phyloP scores from a whole-genome alignment of 2,888 invertebrate species.

The Salticus scenicus region DNA sequence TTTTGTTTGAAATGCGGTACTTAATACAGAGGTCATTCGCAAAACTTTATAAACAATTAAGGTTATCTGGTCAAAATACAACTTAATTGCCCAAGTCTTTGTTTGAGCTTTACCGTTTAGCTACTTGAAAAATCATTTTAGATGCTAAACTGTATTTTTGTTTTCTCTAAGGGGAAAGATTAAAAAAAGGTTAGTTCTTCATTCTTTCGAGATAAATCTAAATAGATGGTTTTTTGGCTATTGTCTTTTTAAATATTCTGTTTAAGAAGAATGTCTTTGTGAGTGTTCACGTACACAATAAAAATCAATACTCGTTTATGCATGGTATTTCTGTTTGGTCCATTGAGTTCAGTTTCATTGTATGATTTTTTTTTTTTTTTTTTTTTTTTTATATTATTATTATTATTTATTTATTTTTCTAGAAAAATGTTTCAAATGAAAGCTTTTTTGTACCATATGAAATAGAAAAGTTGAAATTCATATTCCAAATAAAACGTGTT shows the following conservation, averaged over 20 bases:
- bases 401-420: too few species aligned
- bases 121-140: slow-evolving; percentile 32
- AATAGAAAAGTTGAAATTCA: too few species aligned
- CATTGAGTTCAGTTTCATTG: too few species aligned
- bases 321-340: too few species aligned
- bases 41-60: slow-evolving; percentile 55
- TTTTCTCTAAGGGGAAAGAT: slow-evolving; percentile 40
- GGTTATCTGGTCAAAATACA: slow-evolving; percentile 48
- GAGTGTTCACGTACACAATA: too few species aligned
- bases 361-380: too few species aligned
- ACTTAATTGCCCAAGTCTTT: slow-evolving; percentile 45
- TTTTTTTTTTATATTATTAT: too few species aligned
- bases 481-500: too few species aligned
- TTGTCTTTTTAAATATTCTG: slow-evolving; percentile 46
- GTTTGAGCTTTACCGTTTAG: slow-evolving; percentile 28
- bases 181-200: slow-evolving; percentile 40
- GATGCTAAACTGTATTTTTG: slow-evolving; percentile 34
- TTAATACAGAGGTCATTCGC: slow-evolving; percentile 39
- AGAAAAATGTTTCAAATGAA: too few species aligned
- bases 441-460: too few species aligned
- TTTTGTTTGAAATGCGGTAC: slow-evolving; percentile 25
- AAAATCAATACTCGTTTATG: too few species aligned
- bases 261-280: slow-evolving; percentile 16
- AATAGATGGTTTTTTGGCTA: slow-evolving; percentile 25
- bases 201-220: slow-evolving; percentile 25